A percentile compares a stretch with the other conserved stretches of the same genome.
phyloP scores from a whole-genome alignment of 2,797 vertebrate genomes.

The Neoniphon sammara region DNA sequence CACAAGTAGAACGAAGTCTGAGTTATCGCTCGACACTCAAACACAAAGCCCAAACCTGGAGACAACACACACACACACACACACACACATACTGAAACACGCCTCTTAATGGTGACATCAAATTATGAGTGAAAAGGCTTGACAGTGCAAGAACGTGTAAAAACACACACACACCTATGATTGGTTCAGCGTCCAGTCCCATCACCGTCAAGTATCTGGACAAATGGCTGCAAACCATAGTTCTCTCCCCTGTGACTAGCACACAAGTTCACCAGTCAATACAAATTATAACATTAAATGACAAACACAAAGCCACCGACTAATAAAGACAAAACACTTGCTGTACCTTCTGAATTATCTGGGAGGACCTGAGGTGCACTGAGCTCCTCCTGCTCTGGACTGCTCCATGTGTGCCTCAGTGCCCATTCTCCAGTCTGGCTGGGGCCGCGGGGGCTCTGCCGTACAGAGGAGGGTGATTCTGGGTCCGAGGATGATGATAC shows the following conservation, averaged over 20 bases:
- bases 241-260: conserved; percentile 42
- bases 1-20: conserved; percentile 67
- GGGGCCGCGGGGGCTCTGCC: not conserved
- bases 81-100: not conserved
- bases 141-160: not conserved
- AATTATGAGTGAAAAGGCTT: not conserved
- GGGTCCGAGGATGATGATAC: not conserved
- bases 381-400: not conserved
- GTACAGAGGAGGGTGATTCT: not conserved
- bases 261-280: not conserved
- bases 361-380: not conserved
- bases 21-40: conserved; percentile 63
- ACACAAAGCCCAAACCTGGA: conserved; percentile 69
- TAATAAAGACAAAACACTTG: conserved; percentile 2
- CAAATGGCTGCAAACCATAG: conserved; percentile 47
- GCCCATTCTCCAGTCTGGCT: not conserved
- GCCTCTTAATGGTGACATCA: not conserved
- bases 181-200: not conserved
- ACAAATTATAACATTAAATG: not conserved
- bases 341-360: conserved; percentile 13
- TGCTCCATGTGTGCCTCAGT: not conserved
- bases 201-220: conserved; percentile 46
- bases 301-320: not conserved
- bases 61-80: not conserved
- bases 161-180: conserved; percentile 68